Evolutionary conservation across 2,113 vertebrate species (phyloP).

Genomic region (Polyodon spathula): DNA sequence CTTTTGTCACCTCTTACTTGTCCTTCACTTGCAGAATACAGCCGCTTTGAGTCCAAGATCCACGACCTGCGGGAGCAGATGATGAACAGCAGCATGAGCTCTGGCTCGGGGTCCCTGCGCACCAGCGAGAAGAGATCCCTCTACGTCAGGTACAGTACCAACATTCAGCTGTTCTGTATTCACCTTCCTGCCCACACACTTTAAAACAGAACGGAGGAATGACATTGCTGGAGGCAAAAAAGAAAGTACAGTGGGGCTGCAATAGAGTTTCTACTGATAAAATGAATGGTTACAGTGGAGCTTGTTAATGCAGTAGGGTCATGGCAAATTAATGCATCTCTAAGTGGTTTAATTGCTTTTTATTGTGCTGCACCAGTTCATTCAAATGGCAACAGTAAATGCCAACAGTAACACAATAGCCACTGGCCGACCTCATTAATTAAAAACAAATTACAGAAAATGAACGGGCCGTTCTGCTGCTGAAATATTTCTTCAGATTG

Average conservation of each 20-base stretch:
- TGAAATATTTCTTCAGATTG: not conserved
- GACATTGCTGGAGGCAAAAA: too few relatives aligned
- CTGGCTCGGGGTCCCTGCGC: conserved; percentile 89
- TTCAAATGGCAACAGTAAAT: conserved; percentile 21
- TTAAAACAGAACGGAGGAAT: conserved; percentile 37
- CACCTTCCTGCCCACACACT: conserved; percentile 54
- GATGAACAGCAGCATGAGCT: conserved; percentile 99
- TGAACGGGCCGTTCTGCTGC: too few relatives aligned
- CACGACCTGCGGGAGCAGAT: conserved; percentile 97
- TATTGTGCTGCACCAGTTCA: not conserved
- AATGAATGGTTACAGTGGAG: too few relatives aligned
- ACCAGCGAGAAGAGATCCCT: conserved; percentile 97
- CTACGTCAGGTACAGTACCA: conserved; percentile 78
- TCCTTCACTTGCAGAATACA: conserved; percentile 69
- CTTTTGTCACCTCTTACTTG: conserved; percentile 4
- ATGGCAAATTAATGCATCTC: not conserved
- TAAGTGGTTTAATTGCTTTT: conserved; percentile 3
- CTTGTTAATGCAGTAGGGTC: too few relatives aligned
- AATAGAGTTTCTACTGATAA: too few relatives aligned
- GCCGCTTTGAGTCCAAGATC: conserved; percentile 97
- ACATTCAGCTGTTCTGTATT: conserved; percentile 47
- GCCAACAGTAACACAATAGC: conserved; percentile 20
- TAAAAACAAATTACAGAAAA: too few relatives aligned
- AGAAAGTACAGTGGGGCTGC: too few relatives aligned
- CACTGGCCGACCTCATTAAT: too few relatives aligned